A percentile compares a stretch with the other conserved stretches of the same genome.
Evolutionary conservation across 1,140 invertebrate species (phyloP).

Genomic region (Chironomus tepperi): DNA sequence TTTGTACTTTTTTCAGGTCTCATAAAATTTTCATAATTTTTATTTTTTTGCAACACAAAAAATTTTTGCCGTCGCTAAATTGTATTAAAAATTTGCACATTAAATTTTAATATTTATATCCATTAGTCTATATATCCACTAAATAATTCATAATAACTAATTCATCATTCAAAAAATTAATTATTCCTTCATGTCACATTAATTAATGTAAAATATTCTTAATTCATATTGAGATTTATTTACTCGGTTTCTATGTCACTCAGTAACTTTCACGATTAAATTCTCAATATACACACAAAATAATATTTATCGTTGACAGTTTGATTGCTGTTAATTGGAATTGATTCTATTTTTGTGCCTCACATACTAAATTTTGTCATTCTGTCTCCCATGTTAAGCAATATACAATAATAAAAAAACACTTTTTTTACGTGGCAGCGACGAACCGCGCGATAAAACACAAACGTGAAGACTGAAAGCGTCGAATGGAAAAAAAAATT

Average conservation of each 20-base stretch:
- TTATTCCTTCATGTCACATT: neutral
- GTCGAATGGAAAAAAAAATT: neutral
- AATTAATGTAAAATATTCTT: neutral
- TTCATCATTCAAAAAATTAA: neutral
- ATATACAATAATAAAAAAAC: too few species aligned
- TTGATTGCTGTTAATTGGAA: constrained; percentile 13
- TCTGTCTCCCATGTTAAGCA: neutral
- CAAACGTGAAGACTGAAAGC: constrained; percentile 15
- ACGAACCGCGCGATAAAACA: neutral
- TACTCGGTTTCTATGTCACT: neutral
- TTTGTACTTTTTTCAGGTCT: neutral
- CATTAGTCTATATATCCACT: neutral
- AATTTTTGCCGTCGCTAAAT: neutral
- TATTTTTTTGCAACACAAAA: neutral
- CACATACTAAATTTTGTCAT: neutral
- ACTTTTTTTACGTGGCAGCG: neutral
- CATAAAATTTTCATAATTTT: neutral
- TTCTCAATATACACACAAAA: too few species aligned
- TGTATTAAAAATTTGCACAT: too few species aligned
- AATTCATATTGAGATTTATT: neutral
- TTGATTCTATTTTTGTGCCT: neutral
- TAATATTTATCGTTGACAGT: neutral
- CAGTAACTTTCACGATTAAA: too few species aligned
- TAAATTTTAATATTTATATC: neutral
- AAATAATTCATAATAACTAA: neutral